Evolutionary conservation across 2,113 vertebrate genomes (phyloP).

Genomic region (Willisornis vidua): DNA sequence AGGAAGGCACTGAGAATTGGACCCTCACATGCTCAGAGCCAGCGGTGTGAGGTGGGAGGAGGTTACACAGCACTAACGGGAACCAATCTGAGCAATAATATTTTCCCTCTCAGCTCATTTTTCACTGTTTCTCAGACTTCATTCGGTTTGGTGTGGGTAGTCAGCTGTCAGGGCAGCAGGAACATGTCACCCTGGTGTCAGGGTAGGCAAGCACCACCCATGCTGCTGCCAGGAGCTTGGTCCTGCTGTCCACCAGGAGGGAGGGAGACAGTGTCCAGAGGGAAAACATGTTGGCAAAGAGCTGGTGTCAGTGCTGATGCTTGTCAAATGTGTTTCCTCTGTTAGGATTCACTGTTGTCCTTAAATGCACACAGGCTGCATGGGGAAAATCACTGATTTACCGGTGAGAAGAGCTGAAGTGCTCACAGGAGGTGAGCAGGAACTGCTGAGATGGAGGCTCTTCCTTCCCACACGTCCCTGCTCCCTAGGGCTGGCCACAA

Average conservation of each 20-base stretch:
- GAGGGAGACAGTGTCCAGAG: neutral
- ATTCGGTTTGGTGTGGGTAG: accelerated
- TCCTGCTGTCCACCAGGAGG: accelerated
- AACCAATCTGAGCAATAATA: neutral
- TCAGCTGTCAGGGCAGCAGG: neutral
- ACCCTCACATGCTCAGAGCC: neutral
- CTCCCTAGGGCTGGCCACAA: neutral
- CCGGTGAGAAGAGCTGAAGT: neutral
- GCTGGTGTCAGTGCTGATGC: neutral
- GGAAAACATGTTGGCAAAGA: accelerated
- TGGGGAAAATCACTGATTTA: neutral
- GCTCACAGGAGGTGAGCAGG: neutral
- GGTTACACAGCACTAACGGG: neutral
- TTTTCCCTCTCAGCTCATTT: neutral
- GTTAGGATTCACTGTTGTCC: accelerated
- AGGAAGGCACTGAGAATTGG: neutral
- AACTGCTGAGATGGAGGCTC: accelerated
- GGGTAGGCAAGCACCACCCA: neutral
- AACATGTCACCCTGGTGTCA: accelerated
- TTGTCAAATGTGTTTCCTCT: accelerated
- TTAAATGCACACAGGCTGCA: neutral
- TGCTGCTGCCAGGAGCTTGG: accelerated
- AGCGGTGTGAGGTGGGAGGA: neutral
- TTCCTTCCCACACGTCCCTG: neutral
- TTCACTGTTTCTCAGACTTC: neutral